Percentiles rank a stretch among this genome's conserved stretches.
These are phyloP conservation scores for Mya arenaria DNA, from an alignment of 1,140 invertebrate species.

Conservation along the genomic window DNA sequence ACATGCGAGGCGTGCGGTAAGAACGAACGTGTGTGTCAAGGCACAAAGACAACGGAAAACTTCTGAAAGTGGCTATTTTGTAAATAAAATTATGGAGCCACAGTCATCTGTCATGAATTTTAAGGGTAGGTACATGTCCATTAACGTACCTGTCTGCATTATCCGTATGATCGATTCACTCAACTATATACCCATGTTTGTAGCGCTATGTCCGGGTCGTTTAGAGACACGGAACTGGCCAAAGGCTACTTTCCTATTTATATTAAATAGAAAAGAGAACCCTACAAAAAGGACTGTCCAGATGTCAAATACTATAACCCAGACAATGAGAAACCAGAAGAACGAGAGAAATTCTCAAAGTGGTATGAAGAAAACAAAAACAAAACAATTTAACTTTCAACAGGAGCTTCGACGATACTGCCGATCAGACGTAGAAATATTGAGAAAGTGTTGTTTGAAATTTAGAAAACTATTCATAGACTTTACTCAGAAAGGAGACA, in stretches of 20 bases:
- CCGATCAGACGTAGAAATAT: conserved; percentile 39
- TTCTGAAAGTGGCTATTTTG: conserved; percentile 24
- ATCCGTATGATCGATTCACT: conserved; percentile 2
- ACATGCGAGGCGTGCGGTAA: not conserved
- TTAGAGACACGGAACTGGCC: conserved; percentile 5
- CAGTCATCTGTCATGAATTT: conserved; percentile 14
- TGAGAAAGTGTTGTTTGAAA: conserved; percentile 6
- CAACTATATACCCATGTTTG: conserved; percentile 28
- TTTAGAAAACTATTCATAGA: conserved; percentile 11
- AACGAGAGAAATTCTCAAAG: not conserved
- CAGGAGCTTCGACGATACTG: conserved; percentile 4
- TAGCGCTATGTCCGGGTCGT: not conserved
- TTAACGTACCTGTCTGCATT: not conserved
- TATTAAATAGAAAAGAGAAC: conserved; percentile 8
- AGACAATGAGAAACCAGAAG: not conserved
- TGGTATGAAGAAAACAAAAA: conserved; percentile 27
- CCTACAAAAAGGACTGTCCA: not conserved
- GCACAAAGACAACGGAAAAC: not conserved
- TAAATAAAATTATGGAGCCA: not conserved
- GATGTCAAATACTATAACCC: not conserved
- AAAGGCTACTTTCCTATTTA: conserved; percentile 43
- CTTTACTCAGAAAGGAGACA: conserved; percentile 4
- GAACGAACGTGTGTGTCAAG: not conserved
- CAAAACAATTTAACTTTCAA: conserved; percentile 9
- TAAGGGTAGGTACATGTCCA: conserved; percentile 8